Base-by-base conservation (phyloP, 2,888 invertebrate genomes). In the Pelosia muscerda region DNA sequence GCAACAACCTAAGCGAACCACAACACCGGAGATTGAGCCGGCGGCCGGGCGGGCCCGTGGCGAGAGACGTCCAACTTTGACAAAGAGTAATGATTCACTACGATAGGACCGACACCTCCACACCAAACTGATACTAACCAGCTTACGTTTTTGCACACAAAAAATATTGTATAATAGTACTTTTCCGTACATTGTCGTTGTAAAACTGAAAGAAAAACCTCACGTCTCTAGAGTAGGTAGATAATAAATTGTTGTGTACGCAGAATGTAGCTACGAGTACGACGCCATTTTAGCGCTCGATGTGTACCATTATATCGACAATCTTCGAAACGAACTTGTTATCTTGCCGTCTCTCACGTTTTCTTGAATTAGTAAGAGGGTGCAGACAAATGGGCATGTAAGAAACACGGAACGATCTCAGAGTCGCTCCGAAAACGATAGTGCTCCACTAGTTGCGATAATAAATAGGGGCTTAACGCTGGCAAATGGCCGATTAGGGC, bases 291-390 rank as follows among this genome's bases (percentile, higher is more conserved):
- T 76, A 67, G 72, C 68, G 75, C 66, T 77, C 74, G 73, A 81
- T 79, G 77, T 76, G 78, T 74, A 81, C 85, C 79, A 84, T 86
- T 81, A 84, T 82, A 87, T 87, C 84, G 85, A 83, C 86, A 86
- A 88, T 89, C 83, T 86, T 83, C 82, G 83, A 78, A 84, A 85
- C 84, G 81, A 85, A 88, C 81, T 86, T 87, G 90, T 91, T 91
- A 91, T 91, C 90, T 90, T 81, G 82, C 81, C 81, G 82, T 83
- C 84, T 84, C 83, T 86, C 86, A 84, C 89, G 87, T 91, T 90
- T 88, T 87, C 89, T 91, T 92, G 90, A 92, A 92, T 92, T 91
- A 91, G 90, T 92, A 88, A 91, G 87, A 90, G 90, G 91, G 90
- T 91, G 84, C 85, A 88, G 86, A 92, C 87, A 90, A 91, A 91